These are phyloP conservation scores for Cantharis rufa DNA, from an alignment of 2,888 invertebrate genomes.

Conservation along the genomic window DNA sequence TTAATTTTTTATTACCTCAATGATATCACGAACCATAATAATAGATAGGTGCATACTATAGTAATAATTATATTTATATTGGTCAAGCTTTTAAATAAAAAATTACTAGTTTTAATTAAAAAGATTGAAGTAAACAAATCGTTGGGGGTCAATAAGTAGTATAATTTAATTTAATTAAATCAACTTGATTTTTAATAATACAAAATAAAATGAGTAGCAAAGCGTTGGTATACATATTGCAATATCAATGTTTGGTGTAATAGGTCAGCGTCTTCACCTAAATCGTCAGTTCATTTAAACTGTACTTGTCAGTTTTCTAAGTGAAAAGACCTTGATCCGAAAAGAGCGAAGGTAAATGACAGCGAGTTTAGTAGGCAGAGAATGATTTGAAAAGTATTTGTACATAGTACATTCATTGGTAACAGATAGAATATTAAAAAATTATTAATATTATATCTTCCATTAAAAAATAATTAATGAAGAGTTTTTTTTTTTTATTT, in stretches of 20 bases:
- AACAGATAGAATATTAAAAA: neutral
- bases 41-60: neutral
- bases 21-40: neutral
- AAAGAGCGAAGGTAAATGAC: neutral
- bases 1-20: neutral
- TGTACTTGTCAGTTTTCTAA: neutral
- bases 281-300: neutral
- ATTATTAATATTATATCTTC: neutral
- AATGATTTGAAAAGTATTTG: neutral
- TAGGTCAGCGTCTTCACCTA: neutral
- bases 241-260: neutral
- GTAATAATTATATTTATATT: neutral
- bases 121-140: neutral
- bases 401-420: neutral
- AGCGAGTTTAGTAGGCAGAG: neutral
- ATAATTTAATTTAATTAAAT: neutral
- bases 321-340: neutral
- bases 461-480: neutral
- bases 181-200: neutral
- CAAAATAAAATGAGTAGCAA: neutral
- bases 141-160: neutral
- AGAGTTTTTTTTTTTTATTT: neutral
- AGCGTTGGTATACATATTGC: neutral
- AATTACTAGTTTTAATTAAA: neutral
- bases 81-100: neutral